Evolutionary conservation across 2,888 invertebrate species (phyloP).

Genomic region (Eretmocerus hayati): DNA sequence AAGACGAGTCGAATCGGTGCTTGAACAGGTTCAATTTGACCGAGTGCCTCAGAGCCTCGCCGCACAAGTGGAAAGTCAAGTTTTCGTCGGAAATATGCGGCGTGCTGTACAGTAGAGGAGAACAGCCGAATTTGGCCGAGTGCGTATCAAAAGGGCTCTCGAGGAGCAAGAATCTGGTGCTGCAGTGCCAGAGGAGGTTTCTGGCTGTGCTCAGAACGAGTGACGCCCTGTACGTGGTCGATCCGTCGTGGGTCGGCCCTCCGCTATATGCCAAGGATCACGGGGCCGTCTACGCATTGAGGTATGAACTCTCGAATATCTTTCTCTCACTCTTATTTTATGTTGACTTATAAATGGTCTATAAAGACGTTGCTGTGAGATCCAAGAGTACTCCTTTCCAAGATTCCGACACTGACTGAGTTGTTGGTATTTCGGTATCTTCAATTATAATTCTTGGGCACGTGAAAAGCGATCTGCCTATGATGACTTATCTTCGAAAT

Average conservation of each 20-base stretch:
- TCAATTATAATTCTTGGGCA: no score
- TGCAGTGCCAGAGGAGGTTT: conserved; percentile 35
- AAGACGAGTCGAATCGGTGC: conserved; percentile 17
- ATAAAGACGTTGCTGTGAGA: no score
- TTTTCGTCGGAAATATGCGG: conserved; percentile 33
- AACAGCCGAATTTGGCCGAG: conserved; percentile 25
- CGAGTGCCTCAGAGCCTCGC: conserved; percentile 33
- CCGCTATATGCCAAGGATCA: conserved; percentile 35
- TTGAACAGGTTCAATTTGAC: conserved; percentile 34
- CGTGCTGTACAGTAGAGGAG: conserved; percentile 30
- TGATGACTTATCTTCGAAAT: no score
- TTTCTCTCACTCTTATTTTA: no score
- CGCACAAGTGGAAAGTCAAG: conserved; percentile 36
- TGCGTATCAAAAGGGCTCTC: conserved; percentile 27
- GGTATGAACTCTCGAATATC: no score
- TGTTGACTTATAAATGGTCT: no score
- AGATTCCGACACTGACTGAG: no score
- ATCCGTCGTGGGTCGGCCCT: conserved; percentile 40
- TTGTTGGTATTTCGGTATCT: no score
- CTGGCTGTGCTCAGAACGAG: conserved; percentile 29
- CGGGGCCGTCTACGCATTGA: conserved; percentile 38
- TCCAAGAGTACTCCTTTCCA: no score
- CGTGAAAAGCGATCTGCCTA: no score
- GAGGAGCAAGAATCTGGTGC: conserved; percentile 29
- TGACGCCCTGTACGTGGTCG: conserved; percentile 36